Evolutionary conservation across 2,113 vertebrate genomes (phyloP).

Genomic region (Psilopsiagon aymara): DNA sequence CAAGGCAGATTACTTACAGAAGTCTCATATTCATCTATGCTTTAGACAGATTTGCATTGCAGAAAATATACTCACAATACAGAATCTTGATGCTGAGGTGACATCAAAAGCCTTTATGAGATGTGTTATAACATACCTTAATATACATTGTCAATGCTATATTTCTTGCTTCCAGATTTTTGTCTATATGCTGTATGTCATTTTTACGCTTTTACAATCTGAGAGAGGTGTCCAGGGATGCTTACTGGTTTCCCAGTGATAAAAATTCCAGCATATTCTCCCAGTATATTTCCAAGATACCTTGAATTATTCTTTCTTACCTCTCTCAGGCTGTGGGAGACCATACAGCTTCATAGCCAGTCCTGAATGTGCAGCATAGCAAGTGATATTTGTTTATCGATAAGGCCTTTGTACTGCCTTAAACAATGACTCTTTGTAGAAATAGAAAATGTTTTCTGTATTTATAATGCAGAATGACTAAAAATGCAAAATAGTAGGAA

Average conservation of each 20-base stretch:
- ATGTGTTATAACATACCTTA: not conserved
- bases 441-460: not conserved
- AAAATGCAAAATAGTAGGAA: not conserved
- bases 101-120: not conserved
- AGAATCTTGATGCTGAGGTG: not conserved
- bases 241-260: not conserved
- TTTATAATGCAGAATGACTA: not conserved
- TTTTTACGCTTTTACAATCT: not conserved
- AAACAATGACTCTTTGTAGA: not conserved
- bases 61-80: not conserved
- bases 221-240: not conserved
- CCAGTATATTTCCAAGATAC: not conserved
- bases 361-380: not conserved
- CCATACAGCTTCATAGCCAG: not conserved
- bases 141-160: not conserved
- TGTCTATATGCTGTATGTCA: fast-evolving
- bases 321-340: not conserved
- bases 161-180: not conserved
- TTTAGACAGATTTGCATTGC: not conserved
- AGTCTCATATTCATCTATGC: not conserved
- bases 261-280: not conserved
- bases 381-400: not conserved
- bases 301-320: not conserved
- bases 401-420: not conserved
- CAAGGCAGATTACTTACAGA: not conserved